Conservation (phyloP, 2,113 vertebrate genomes). For the Morone chrysops region DNA sequence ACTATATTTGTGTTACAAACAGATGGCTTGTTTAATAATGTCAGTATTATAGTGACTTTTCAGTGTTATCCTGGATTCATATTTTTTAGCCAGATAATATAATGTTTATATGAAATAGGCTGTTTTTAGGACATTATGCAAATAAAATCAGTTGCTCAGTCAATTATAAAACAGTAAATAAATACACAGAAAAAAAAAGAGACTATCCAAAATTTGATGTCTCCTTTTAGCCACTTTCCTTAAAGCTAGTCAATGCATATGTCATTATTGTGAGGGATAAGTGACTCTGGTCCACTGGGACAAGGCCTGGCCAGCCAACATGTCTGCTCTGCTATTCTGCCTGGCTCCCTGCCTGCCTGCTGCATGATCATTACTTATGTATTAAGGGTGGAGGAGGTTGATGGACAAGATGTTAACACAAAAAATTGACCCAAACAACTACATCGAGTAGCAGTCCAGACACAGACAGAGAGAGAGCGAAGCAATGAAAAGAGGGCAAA, state of each 20-base stretch:
- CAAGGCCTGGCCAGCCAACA: conserved; percentile 61
- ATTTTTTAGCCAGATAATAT: background rate
- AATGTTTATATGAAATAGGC: background rate
- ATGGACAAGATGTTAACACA: conserved; percentile 49
- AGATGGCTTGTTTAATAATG: background rate
- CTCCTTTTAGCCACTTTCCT: conserved; percentile 43
- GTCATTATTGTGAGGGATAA: conserved; percentile 70
- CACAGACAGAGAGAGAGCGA: background rate
- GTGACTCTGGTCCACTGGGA: conserved; percentile 70
- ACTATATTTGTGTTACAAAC: background rate
- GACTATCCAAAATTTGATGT: conserved; percentile 16
- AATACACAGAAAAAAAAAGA: background rate
- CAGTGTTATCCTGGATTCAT: background rate
- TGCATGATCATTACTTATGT: conserved; percentile 78
- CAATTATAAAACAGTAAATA: background rate
- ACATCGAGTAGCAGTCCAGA: background rate
- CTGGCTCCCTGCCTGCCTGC: conserved; percentile 59
- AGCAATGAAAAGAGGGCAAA: background rate
- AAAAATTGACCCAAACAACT: conserved; percentile 24
- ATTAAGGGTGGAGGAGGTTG: conserved; percentile 70
- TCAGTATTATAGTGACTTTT: background rate
- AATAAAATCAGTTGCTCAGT: background rate
- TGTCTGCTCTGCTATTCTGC: conserved; percentile 71
- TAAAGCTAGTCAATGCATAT: conserved; percentile 61
- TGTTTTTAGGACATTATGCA: background rate